Evolutionary conservation across 2,888 invertebrate genomes (phyloP).

Genomic region (Idaea biselata): DNA sequence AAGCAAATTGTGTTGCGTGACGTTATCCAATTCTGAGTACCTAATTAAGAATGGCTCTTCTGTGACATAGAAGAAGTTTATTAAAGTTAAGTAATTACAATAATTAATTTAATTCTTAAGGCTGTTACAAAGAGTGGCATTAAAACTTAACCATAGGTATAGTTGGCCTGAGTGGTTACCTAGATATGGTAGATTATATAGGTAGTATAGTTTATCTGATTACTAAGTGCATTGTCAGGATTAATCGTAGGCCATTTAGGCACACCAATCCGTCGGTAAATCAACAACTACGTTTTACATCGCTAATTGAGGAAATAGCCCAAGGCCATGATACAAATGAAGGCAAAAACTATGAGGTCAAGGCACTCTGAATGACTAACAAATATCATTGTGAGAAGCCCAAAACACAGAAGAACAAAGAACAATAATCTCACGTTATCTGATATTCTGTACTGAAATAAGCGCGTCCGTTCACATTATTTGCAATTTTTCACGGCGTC

Average conservation of each 20-base stretch:
- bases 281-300: slow-evolving; percentile 26
- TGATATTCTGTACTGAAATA: slow-evolving; percentile 21
- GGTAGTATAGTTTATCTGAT: background rate
- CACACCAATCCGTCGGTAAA: background rate
- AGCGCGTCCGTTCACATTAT: slow-evolving; percentile 11
- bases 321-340: slow-evolving; percentile 65
- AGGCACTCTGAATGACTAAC: slow-evolving; percentile 60
- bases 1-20: background rate
- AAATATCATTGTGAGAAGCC: slow-evolving; percentile 37
- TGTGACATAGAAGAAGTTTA: background rate
- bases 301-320: slow-evolving; percentile 69
- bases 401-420: slow-evolving; percentile 60
- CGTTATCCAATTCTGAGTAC: background rate
- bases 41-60: background rate
- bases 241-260: background rate
- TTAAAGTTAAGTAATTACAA: no score
- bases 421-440: slow-evolving; percentile 37
- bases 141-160: no score
- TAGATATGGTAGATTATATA: background rate
- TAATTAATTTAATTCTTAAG: no score
- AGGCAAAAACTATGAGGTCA: slow-evolving; percentile 66
- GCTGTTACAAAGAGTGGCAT: no score
- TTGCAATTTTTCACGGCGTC: slow-evolving; percentile 19
- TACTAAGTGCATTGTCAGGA: background rate
- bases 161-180: no score